Evolutionary conservation across 2,888 invertebrate species (phyloP), one percentile per base, ranked within the genome.

Genomic region (Melieria picta): DNA sequence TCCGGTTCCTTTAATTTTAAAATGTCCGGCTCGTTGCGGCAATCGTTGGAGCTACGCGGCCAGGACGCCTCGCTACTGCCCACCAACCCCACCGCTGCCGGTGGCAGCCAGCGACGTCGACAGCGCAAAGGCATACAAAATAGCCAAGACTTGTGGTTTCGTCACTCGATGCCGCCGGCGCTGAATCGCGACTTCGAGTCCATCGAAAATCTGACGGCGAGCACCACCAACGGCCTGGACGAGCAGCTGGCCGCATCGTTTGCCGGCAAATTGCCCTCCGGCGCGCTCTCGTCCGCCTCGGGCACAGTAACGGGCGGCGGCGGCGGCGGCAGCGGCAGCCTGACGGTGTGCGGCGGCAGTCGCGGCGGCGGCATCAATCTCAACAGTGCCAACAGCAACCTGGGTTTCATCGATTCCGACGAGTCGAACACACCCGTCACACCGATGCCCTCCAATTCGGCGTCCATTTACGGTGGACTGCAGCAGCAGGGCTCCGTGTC

Each of bases 131-230:
- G 76, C 43, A 72, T 78, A 3, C 78, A 81, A 72, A 81, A 80
- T 47, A 81, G 83, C 0, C 83, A 83, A 73, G 82, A 84, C 72
- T 83, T 84, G 0, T 85, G 84, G 84, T 83, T 82, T 69, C 81
- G 84, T 3, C 85, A 85, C 68, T 84, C 85, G 9, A 82, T 83
- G 82, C 84, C 84, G 56, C 84, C 84, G 52, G 84, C 84, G 6
- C 78, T 84, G 11, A 83, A 80, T 75, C 79, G 83, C n/a, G 83
- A 84, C 69, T 85, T 84, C 65, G 84, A 84, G 61, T 84, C 85
- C 0, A 76, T 85, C 72, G 85, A 84, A 62, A 83, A 85, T 67
- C 76, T 85, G 5, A 77, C 82, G 5, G 80, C 77, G 9, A 79
- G 76, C 9, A 76, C 76, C 13, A 79, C 80, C 46, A 82, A 77